Base-by-base conservation (phyloP, 1,140 invertebrate species). In the Camponotus pennsylvanicus region DNA sequence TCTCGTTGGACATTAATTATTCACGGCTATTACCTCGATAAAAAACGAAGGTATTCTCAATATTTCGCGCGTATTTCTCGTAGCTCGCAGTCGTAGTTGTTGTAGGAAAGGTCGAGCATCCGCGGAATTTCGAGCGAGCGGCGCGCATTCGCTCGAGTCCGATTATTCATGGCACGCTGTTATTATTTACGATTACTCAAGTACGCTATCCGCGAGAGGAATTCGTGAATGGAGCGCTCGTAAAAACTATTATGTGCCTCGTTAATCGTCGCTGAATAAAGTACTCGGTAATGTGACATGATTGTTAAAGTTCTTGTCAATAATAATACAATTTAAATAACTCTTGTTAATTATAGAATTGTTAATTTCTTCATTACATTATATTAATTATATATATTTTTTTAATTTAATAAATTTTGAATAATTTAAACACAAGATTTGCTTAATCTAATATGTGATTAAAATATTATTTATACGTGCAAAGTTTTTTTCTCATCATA, bases 101-200 rank as follows among this genome's bases (percentile, higher is more conserved):
- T 49, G 45, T 18, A 52, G 18, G 55, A 83, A 83, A 83, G 79
- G 79, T 83, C 55, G 69, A 73, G 27, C 15, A 40, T 61, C 57
- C 66, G 63, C 40, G 79, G 79, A 82, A 83, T 83, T 83, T 83
- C 52, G 52, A 73, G 40, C 79, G 79, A 73, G 55, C 34, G 40
- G 40, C 34, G 67, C 52, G 66, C 21, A 42, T 57, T 57, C 34
- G 49, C 66, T 42, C 42, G 34, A 57, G 18, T 45, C 52, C 69
- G 79, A 61, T 11, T 83, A 61, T 73, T 73, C 69, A 27, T 37
- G 66, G 78, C 66, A 57, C 78, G 67, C 79, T 82, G 79, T 82
- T 82, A 82, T 82, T 82, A 82, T 82, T 82, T 82, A 82, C 27
- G 79, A 61, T 82, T 82, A 61, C 52, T 59, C 67, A 37, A 73